Evolutionary conservation across 1,140 invertebrate genomes (phyloP).

Genomic region (Eupristina koningsbergeri): DNA sequence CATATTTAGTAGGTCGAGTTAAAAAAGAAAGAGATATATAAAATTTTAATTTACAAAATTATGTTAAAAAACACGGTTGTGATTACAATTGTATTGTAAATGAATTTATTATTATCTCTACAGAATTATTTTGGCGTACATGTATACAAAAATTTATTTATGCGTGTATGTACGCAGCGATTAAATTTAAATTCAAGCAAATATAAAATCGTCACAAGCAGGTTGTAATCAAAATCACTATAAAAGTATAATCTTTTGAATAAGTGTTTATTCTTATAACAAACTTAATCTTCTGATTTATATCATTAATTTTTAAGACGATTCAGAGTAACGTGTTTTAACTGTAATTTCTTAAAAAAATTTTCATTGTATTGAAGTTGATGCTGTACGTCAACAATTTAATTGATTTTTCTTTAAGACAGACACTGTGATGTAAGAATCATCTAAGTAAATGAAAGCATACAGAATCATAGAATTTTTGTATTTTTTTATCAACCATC

Average conservation of each 20-base stretch:
- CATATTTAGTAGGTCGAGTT: conserved; percentile 36
- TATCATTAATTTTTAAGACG: conserved; percentile 29
- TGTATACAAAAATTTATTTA: not conserved
- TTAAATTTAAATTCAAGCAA: not conserved
- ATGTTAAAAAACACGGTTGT: conserved; percentile 35
- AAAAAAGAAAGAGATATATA: conserved; percentile 19
- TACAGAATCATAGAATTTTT: conserved; percentile 38
- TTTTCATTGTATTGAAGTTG: conserved; percentile 27
- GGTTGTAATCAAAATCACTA: conserved; percentile 28
- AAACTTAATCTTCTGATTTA: conserved; percentile 34
- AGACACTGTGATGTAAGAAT: conserved; percentile 46
- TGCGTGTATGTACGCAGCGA: not conserved
- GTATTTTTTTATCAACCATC: conserved; percentile 35
- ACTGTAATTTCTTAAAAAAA: conserved; percentile 47
- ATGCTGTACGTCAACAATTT: not conserved
- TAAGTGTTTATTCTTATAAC: conserved; percentile 46
- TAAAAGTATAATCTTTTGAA: conserved; percentile 10
- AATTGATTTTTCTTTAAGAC: conserved; percentile 32
- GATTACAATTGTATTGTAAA: conserved; percentile 35
- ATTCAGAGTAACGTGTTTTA: conserved; percentile 26
- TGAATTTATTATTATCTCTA: not conserved
- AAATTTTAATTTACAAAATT: not conserved
- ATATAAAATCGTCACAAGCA: conserved; percentile 27
- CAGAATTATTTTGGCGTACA: not conserved
- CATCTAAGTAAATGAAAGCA: conserved; percentile 45